These are phyloP conservation scores for Platyura marginata DNA, from an alignment of 1,140 invertebrate genomes.

Conservation along the genomic window DNA sequence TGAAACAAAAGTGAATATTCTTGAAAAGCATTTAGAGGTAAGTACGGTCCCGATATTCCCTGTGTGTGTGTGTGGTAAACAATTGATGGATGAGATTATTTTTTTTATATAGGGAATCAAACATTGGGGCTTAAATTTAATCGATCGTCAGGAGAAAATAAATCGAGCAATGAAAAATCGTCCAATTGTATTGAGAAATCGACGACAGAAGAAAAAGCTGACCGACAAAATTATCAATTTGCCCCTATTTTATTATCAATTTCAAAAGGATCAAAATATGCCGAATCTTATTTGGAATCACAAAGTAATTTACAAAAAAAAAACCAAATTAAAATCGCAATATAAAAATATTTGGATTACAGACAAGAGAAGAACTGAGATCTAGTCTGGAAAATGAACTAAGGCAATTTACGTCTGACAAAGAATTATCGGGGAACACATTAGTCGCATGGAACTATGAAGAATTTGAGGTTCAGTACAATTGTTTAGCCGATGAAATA, in stretches of 20 bases:
- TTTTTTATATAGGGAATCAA: too few species aligned
- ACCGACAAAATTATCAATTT: conserved; percentile 67
- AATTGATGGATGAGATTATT: too few species aligned
- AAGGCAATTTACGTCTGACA: conserved; percentile 71
- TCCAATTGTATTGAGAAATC: conserved; percentile 78
- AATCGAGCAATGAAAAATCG: conserved; percentile 32
- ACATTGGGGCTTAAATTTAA: conserved; percentile 23
- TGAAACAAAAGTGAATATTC: conserved; percentile 40
- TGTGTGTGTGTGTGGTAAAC: too few species aligned
- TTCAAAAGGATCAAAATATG: conserved; percentile 83
- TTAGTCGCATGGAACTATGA: conserved; percentile 95
- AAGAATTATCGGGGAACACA: conserved; percentile 64
- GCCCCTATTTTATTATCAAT: conserved; percentile 89
- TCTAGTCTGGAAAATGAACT: conserved; percentile 89
- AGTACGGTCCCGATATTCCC: too few species aligned
- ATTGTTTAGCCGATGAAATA: conserved; percentile 87
- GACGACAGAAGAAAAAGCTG: conserved; percentile 73
- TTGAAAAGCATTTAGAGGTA: conserved; percentile 61
- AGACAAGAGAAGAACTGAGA: conserved; percentile 89
- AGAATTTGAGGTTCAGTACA: conserved; percentile 90
- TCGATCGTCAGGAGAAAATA: conserved; percentile 19
- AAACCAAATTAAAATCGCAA: background rate
- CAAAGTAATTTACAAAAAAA: conserved; percentile 36
- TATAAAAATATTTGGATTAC: conserved; percentile 9
- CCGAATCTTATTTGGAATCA: conserved; percentile 99